Percentiles rank a stretch among this genome's conserved stretches.
Evolutionary conservation across 2,888 invertebrate genomes (phyloP).

Genomic region (Helicoverpa assulta): DNA sequence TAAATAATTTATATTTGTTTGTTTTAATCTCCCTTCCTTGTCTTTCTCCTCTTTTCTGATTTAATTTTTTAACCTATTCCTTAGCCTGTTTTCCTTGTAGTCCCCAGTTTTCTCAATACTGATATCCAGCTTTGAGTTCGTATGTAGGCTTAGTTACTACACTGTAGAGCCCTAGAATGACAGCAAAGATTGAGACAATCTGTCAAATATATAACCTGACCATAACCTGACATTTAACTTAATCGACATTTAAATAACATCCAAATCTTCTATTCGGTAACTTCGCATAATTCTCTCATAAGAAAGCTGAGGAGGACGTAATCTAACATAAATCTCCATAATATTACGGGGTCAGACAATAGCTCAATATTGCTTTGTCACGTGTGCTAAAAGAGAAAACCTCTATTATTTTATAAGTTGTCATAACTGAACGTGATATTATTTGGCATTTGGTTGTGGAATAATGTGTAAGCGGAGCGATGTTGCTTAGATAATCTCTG

Average conservation of each 20-base stretch:
- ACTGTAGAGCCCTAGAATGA: no score
- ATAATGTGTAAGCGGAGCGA: slow-evolving; percentile 51
- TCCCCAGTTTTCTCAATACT: no score
- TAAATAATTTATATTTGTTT: no score
- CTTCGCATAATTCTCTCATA: slow-evolving; percentile 40
- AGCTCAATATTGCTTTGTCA: slow-evolving; percentile 66
- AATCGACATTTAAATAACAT: background rate
- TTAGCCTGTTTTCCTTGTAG: no score
- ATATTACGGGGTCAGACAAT: slow-evolving; percentile 48
- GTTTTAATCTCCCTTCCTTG: no score
- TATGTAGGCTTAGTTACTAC: no score
- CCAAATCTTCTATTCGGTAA: slow-evolving; percentile 14
- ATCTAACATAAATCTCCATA: slow-evolving; percentile 39
- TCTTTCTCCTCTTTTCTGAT: no score
- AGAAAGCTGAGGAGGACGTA: slow-evolving; percentile 35
- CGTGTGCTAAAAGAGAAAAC: slow-evolving; percentile 80
- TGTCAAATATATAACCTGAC: no score
- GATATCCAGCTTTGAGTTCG: no score
- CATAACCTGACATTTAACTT: background rate
- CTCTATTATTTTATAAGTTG: slow-evolving; percentile 73
- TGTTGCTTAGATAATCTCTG: background rate
- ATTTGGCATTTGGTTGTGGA: slow-evolving; percentile 50
- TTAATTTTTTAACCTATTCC: no score
- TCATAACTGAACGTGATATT: slow-evolving; percentile 80
- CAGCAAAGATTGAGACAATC: no score